Base-by-base conservation (phyloP, 2,797 vertebrate species). In the Artibeus jamaicensis region DNA sequence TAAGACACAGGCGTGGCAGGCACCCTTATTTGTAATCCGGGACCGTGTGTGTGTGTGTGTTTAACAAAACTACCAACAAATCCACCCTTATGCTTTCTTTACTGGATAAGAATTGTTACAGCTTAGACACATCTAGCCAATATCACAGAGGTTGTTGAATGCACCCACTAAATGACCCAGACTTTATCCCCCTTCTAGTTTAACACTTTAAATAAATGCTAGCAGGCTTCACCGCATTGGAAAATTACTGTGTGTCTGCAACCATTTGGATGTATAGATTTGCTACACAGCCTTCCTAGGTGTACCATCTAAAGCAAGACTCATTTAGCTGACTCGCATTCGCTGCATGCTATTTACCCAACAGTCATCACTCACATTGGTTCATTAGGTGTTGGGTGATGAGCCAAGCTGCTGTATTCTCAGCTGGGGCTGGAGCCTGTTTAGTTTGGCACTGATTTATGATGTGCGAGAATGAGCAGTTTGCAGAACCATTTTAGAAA, bases 361-460 rank as follows among this genome's bases (percentile, higher is more conserved):
- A 9, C 48, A 93, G 19, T 48, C 67, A 37, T 96, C 42, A 2
- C 77, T 96, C 96, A 59, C 53, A 46, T 73, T 74, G 96, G 65
- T 86, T 94, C 71, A 29, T 39, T 95, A 86, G 94, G 79, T 92
- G 76, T 55, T 29, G 44, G 86, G 74, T 76, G 71, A 90, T 42
- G 70, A 95, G 91, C 87, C 86, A 70, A 86, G 84, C 42, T 1
- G 1, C 70, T 88, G 24, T 76, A 74, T 46, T 88, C 76, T 88
- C 89, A 90, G 11, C 86, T 88, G 62, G 90, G 87, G 71, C 95
- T 32, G 57, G 77, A 76, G 92, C 70, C 12, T 22, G 2, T 91
- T 94, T 89, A 77, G 48, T 94, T 96, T 97, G 96, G 59, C 79
- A 92, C 53, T 97, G 96, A 95, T 83, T 83, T 67, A 84, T 55